These are phyloP conservation scores for Epizoanthus stellaris DNA, from an alignment of 92 coral and sea anemone genomes.

Conservation along the genomic window DNA sequence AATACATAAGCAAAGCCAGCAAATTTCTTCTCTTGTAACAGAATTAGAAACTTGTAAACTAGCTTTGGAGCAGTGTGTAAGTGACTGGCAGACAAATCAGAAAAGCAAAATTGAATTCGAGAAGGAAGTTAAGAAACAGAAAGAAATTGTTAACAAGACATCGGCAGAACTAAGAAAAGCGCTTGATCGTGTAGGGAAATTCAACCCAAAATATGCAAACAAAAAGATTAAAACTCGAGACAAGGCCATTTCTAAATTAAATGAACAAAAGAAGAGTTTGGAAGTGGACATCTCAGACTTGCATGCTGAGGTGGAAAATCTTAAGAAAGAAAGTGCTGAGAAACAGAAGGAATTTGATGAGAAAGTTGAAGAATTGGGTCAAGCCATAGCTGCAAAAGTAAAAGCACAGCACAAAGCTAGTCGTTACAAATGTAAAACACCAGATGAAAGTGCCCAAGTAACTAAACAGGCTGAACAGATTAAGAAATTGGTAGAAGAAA, in stretches of 20 bases:
- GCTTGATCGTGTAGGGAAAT: neutral
- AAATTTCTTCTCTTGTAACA: neutral
- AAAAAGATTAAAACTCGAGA: neutral
- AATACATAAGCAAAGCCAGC: neutral
- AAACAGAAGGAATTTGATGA: neutral
- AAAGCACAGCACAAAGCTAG: neutral
- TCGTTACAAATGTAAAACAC: neutral
- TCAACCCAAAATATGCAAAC: neutral
- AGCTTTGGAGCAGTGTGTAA: neutral
- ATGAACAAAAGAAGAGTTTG: neutral
- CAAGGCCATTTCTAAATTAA: neutral
- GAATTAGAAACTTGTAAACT: neutral
- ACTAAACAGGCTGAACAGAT: neutral
- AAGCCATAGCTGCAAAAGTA: neutral
- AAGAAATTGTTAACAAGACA: neutral
- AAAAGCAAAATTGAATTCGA: neutral
- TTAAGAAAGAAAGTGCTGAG: neutral
- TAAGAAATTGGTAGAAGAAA: neutral
- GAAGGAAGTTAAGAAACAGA: neutral
- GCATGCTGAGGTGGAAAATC: neutral
- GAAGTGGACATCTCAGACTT: neutral
- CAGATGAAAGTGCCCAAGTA: neutral
- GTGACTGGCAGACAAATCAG: neutral
- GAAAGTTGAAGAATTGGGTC: neutral
- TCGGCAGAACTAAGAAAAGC: neutral